Percentiles rank a stretch among this genome's conserved stretches.
Evolutionary conservation across 2,113 vertebrate genomes (phyloP).

Genomic region (Pogona vitticeps): DNA sequence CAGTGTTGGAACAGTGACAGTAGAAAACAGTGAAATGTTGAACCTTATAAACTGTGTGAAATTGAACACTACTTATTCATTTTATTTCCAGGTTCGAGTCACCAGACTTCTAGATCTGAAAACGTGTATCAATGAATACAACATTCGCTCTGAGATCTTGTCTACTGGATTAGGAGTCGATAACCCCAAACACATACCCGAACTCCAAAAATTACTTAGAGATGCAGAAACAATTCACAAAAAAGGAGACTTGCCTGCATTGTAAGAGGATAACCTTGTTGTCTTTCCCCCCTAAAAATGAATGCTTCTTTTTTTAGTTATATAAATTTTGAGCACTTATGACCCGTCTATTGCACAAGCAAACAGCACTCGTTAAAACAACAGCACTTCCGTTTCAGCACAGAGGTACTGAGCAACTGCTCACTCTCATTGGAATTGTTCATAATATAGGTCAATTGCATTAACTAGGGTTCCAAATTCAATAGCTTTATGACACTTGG

Average conservation of each 20-base stretch:
- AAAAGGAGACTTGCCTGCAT: conserved; percentile 28
- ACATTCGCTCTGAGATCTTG: conserved; percentile 84
- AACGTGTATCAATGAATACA: conserved; percentile 84
- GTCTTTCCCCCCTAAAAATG: background rate
- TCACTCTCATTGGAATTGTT: background rate
- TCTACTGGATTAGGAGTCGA: conserved; percentile 81
- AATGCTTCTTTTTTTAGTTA: background rate
- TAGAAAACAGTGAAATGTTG: background rate
- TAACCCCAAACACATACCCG: conserved; percentile 81
- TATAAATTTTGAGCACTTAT: background rate
- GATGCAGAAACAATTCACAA: background rate
- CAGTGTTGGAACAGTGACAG: background rate
- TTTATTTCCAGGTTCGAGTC: conserved; percentile 79
- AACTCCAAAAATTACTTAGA: conserved; percentile 73
- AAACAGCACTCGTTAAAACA: background rate
- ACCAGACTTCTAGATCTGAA: conserved; percentile 77
- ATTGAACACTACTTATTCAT: background rate
- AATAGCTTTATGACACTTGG: background rate
- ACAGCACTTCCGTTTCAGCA: background rate
- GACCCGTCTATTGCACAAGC: too few species aligned
- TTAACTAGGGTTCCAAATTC: too few species aligned
- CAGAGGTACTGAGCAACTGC: background rate
- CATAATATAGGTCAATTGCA: background rate
- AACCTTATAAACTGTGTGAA: background rate
- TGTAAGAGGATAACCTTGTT: conserved; percentile 57